Conservation (phyloP, 2,113 vertebrate species). For the Naja naja region DNA sequence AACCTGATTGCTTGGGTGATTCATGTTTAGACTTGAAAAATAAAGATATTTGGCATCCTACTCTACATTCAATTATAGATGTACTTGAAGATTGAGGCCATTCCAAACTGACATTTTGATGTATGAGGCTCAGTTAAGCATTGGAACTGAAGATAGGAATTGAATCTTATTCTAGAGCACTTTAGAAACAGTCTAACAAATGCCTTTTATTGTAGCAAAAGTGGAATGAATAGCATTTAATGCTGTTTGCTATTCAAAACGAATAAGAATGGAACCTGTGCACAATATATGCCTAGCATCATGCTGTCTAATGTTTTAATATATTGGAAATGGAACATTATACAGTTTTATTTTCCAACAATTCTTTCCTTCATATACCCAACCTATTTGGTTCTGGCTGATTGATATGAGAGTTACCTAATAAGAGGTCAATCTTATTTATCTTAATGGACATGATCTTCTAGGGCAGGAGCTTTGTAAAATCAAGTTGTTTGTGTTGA, state of each 20-base stretch:
- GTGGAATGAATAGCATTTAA: neutral
- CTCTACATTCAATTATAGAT: neutral
- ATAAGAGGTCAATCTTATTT: neutral
- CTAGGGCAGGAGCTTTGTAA: neutral
- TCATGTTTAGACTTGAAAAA: neutral
- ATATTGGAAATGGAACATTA: neutral
- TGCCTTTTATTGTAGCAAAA: neutral
- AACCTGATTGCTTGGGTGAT: neutral
- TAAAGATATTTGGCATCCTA: conserved; percentile 10
- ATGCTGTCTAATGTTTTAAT: neutral
- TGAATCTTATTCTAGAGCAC: neutral
- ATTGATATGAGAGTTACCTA: neutral
- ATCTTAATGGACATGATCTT: neutral
- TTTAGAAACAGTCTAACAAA: neutral
- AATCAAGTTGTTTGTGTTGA: neutral
- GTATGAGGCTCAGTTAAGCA: neutral
- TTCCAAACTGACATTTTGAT: conserved; percentile 1
- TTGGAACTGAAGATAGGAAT: neutral
- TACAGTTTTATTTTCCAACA: neutral
- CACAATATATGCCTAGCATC: neutral
- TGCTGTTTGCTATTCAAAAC: neutral
- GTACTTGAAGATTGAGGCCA: neutral
- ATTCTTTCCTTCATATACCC: neutral
- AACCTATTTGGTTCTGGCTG: neutral
- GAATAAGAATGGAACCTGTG: neutral